Evolutionary conservation across 1,140 invertebrate species (phyloP), one percentile per base, ranked within the genome.

Genomic region (Lethocerus indicus): DNA sequence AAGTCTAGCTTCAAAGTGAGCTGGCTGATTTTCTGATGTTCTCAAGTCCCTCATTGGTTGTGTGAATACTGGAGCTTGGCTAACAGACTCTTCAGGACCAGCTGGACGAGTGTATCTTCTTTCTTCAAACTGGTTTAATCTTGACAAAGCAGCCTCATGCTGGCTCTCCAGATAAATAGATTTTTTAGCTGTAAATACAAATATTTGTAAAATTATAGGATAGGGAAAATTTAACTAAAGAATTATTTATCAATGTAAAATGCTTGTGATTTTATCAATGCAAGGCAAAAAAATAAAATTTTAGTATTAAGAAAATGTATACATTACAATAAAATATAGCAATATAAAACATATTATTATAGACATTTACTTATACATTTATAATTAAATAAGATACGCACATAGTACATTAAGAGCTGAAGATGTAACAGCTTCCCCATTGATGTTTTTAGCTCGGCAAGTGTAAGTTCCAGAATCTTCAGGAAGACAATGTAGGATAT

Each of bases 1-100:
- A 0, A 98, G 72, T 24, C 90, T 79, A 51, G 90, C 90, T 69
- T 98, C 93, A 68, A 98, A 93, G 64, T 96, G 92, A 52, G 87
- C 87, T 12, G 89, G 83, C 66, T 95, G 87, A 61, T 89, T 90
- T 68, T 96, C 92, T 50, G 83, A 80, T 6, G 90, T 78, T 47
- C 74, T 71, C 20, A 87, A 70, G 65, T 90, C 87, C 59, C 78
- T 83, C 62, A 89, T 84, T 1, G 87, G 86, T 68, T 87, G 75
- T 2, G 88, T 93, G 62, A 95, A 95, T 13, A 92, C 79, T 5
- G 90, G 90, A n/a, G 89, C 83, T 71, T 92, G 87, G 24, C 76
- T 82, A 1, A 85, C 70, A 14, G 69, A 65, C 60, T 91, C 87
- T 52, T 89, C 84, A 57, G 79, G 76, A 0, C 72, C 68, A 43